phyloP scores from a whole-genome alignment of 2,888 invertebrate genomes.

The Drosophila multiciliata region DNA sequence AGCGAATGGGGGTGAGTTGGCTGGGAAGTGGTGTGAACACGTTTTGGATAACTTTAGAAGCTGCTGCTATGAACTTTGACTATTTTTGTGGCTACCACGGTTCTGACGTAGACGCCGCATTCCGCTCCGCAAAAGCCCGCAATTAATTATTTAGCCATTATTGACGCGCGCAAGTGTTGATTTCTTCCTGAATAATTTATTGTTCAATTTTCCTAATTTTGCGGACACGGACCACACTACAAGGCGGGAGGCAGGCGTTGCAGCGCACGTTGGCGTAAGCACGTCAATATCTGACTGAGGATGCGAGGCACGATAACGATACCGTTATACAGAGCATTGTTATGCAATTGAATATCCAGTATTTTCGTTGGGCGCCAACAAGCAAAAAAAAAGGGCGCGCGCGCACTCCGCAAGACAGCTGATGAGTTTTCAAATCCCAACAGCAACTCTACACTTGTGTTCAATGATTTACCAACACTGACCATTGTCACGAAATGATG shows the following conservation, averaged over 20 bases:
- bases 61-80: constrained; percentile 67
- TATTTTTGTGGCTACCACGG: constrained; percentile 25
- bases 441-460: constrained; percentile 2
- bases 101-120: constrained; percentile 58
- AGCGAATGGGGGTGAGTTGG: constrained; percentile 5
- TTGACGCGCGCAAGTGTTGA: constrained; percentile 31
- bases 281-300: constrained; percentile 77
- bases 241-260: constrained; percentile 38
- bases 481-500: too few species aligned
- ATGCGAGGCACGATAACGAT: constrained; percentile 64
- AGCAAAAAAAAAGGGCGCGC: constrained; percentile 48
- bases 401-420: constrained; percentile 59
- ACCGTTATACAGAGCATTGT: constrained; percentile 70
- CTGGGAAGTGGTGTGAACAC: constrained; percentile 48
- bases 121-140: constrained; percentile 28
- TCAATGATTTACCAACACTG: constrained; percentile 28
- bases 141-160: constrained; percentile 62
- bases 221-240: constrained; percentile 36
- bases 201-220: constrained; percentile 21
- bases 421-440: constrained; percentile 10
- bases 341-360: constrained; percentile 74
- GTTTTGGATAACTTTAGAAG: constrained; percentile 45
- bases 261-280: constrained; percentile 62
- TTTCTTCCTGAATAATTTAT: constrained; percentile 47
- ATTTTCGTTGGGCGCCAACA: constrained; percentile 67